These are phyloP conservation scores for Fringilla coelebs DNA, from an alignment of 2,797 vertebrate species.

Conservation along the genomic window DNA sequence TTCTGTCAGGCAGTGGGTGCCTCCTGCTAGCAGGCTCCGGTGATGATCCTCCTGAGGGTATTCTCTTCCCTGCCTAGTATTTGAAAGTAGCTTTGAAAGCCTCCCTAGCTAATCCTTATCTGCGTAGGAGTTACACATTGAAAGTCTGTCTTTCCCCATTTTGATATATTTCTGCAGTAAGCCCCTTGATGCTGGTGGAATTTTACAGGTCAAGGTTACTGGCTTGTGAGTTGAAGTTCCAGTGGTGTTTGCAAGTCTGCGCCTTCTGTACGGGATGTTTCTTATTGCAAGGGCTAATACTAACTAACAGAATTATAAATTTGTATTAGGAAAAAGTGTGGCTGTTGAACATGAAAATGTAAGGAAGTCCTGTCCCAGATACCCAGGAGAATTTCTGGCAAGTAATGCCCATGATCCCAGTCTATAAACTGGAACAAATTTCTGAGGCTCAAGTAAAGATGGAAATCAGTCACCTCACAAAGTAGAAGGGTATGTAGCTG, in stretches of 20 bases:
- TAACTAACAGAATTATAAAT: neutral
- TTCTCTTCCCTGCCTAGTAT: neutral
- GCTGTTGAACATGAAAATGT: neutral
- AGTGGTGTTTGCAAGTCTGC: neutral
- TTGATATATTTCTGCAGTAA: neutral
- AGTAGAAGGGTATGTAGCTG: neutral
- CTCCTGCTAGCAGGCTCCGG: neutral
- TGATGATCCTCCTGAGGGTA: neutral
- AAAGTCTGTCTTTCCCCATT: neutral
- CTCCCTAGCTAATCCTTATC: neutral
- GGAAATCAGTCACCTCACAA: neutral
- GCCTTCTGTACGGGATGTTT: neutral
- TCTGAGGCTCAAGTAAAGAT: neutral
- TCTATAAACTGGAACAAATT: neutral
- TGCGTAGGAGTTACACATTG: neutral
- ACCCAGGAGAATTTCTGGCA: neutral
- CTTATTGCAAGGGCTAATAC: neutral
- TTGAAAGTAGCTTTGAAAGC: neutral
- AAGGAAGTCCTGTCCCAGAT: neutral
- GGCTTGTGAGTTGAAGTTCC: neutral
- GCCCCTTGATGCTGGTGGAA: neutral
- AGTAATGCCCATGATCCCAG: neutral
- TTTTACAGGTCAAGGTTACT: constrained; percentile 32
- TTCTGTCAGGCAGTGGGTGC: neutral
- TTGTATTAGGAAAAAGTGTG: neutral